Evolutionary conservation across 2,113 vertebrate species (phyloP).

Genomic region (Serinus canaria): DNA sequence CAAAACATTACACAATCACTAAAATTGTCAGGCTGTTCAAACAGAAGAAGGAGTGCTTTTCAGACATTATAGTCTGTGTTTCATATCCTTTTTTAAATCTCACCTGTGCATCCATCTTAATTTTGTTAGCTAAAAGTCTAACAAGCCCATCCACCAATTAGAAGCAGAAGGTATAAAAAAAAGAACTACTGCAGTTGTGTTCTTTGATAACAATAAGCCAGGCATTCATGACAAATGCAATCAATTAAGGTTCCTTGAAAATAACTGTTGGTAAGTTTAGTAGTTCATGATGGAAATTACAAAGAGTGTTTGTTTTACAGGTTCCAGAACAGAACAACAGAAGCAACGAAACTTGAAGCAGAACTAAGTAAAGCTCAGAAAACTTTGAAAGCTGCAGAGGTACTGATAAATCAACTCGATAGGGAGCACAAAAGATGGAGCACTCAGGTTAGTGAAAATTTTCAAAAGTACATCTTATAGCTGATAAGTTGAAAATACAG

Average conservation of each 20-base stretch:
- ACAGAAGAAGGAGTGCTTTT: not conserved
- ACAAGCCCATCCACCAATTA: not conserved
- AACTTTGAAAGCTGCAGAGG: constrained; percentile 88
- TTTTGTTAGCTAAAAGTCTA: not conserved
- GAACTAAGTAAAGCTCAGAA: constrained; percentile 93
- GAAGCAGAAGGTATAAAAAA: not conserved
- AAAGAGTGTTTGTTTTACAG: constrained; percentile 67
- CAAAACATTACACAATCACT: not conserved
- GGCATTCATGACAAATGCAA: not conserved
- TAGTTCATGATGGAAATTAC: not conserved
- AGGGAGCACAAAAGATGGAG: constrained; percentile 94
- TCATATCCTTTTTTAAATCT: not conserved
- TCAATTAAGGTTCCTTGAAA: not conserved
- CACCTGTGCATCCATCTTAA: not conserved
- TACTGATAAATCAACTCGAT: constrained; percentile 89
- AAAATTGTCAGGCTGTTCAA: not conserved
- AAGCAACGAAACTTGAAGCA: constrained; percentile 93
- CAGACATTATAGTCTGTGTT: not conserved
- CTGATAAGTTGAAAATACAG: not conserved
- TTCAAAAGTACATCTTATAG: not conserved
- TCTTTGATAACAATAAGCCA: not conserved
- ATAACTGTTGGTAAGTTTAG: not conserved
- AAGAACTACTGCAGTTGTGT: not conserved
- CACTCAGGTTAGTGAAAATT: constrained; percentile 81
- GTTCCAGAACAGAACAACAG: constrained; percentile 92